These are phyloP conservation scores for Hestina assimilis DNA, from an alignment of 1,140 invertebrate genomes.

Conservation along the genomic window DNA sequence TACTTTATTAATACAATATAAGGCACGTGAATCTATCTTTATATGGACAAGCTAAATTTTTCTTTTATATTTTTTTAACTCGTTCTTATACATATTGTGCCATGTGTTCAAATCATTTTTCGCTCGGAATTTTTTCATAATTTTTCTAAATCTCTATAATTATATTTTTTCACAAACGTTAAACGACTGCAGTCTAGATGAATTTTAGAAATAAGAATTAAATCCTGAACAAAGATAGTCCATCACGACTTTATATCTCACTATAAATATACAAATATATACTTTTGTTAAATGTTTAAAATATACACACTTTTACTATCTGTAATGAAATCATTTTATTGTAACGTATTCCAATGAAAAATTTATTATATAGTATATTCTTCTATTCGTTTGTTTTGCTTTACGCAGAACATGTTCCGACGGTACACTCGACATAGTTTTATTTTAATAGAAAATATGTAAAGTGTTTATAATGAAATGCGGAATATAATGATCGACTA, in stretches of 20 bases:
- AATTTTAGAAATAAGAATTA: constrained; percentile 38
- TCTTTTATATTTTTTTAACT: not conserved
- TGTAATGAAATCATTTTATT: constrained; percentile 43
- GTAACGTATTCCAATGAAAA: constrained; percentile 39
- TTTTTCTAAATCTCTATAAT: not conserved
- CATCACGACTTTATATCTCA: constrained; percentile 41
- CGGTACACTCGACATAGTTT: constrained; percentile 27
- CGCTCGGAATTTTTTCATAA: constrained; percentile 2
- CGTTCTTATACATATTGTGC: constrained; percentile 7
- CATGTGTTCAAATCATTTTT: constrained; percentile 11
- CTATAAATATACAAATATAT: constrained; percentile 40
- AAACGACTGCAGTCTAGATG: constrained; percentile 41
- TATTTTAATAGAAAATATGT: constrained; percentile 29
- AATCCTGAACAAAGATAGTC: constrained; percentile 38
- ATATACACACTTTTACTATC: constrained; percentile 48
- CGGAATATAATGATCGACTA: constrained; percentile 23
- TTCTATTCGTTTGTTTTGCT: constrained; percentile 42
- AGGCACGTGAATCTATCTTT: constrained; percentile 2
- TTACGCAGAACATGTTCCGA: constrained; percentile 32
- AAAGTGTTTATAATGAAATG: constrained; percentile 26
- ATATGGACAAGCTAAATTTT: not conserved
- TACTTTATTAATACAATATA: constrained; percentile 8
- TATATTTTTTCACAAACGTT: constrained; percentile 27
- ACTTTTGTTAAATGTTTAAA: constrained; percentile 51
- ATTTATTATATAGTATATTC: constrained; percentile 36